Evolutionary conservation across 2,888 invertebrate species (phyloP), one percentile per base, ranked within the genome.

Genomic region (Lapara coniferarum): DNA sequence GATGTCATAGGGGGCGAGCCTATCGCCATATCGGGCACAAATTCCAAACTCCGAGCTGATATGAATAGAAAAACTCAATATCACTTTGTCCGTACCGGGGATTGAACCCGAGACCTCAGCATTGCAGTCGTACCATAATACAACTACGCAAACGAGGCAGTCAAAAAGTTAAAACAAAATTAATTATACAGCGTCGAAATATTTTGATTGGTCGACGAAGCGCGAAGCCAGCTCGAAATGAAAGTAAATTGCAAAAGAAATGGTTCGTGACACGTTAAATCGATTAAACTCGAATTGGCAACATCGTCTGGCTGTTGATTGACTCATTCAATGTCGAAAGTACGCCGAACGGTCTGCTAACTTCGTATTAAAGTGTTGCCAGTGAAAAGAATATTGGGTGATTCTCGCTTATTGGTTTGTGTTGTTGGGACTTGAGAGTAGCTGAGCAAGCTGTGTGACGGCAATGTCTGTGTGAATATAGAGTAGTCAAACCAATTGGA

Each of bases 291-390:
- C 46, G 53, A 69, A 63, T 69, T 63, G 53, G 63, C 63, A 69
- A 69, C 63, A 63, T 44, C 57, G 51, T 37, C 57, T 57, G 51
- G 57, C 66, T 51, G 30, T 57, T 16, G 69, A 70, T 70, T 67
- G 69, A 70, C 69, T 70, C 66, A 67, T 70, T 66, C 66, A 67
- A 58, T 52, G 52, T 70, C 52, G 58, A 67, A 72, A 78, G 67
- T 68, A 69, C 55, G 53, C 71, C 68, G 71, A 70, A 71, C 49
- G 70, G 72, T 71, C 66, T 66, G 70, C 59, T 66, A 53, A 37
- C 69, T 44, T 67, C 44, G 69, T 37, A 16, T 37, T 12, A 37
- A n/a, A 10, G 46, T 63, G 49, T 63, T 63, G 63, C 63, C 49
- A 49, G 16, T 1, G n/a, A 52, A 1, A 52, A 52, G 7, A 25